Evolutionary conservation across 2,113 vertebrate species (phyloP), one percentile per base, ranked within the genome.

Genomic region (Pardalotus punctatus): DNA sequence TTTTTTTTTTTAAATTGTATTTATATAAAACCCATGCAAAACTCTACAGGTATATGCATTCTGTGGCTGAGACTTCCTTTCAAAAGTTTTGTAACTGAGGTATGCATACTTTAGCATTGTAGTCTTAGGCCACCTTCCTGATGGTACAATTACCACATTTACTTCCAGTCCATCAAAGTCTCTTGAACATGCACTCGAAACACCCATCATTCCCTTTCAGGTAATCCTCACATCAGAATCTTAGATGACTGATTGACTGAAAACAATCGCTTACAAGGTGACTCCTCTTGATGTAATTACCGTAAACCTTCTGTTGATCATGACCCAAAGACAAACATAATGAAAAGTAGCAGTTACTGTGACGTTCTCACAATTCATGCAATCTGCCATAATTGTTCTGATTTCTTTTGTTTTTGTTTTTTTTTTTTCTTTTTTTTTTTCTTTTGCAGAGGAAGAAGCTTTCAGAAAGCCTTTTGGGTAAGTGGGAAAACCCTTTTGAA

Each of bases 21-120:
- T 99, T 99, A 99, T 99, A 99, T 99, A 99, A 99, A 99, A 99
- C 99, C 99, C 99, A 99, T 99, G 99, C 99, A 99, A 99, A 99
- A 99, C 98, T 99, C 99, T 99, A 99, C 99, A 99, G 98, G 98
- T 99, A 99, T 99, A 99, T 99, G 99, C 99, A 99, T 99, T 99
- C 99, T 99, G 99, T 99, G 99, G 99, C 99, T 99, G 99, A 99
- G 98, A 99, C 98, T 99, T 99, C 98, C 98, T 99, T 98, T 99
- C 98, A 98, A 98, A 99, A 99, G 98, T 98, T 99, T 98, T 98
- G 98, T 98, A 99, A 99, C 99, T 99, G 99, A 99, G 99, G 99
- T 99, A 99, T 99, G 99, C 98, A 98, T 98, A 99, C 98, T 98
- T 98, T 99, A 98, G 98, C 99, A 99, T 98, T 98, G 98, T 98